Evolutionary conservation across 1,140 invertebrate genomes (phyloP).

Genomic region (Vollenhovia emeryi): DNA sequence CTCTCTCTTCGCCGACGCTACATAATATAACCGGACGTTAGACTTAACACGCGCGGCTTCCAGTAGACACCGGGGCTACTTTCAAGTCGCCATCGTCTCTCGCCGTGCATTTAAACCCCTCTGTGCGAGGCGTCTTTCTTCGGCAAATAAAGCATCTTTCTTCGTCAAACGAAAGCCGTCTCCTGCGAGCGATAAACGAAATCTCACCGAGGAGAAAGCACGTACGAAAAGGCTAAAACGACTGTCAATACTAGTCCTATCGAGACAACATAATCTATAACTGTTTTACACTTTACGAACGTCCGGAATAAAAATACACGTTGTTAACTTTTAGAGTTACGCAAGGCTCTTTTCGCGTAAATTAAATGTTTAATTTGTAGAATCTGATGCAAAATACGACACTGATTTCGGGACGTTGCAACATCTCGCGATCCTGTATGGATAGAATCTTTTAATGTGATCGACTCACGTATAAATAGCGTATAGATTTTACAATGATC

Average conservation of each 20-base stretch:
- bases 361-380: background rate
- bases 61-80: slow-evolving; percentile 36
- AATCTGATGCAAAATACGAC: background rate
- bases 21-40: slow-evolving; percentile 41
- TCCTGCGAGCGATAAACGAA: background rate
- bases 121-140: background rate
- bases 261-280: background rate
- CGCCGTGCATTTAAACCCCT: slow-evolving; percentile 8
- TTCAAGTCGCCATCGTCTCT: slow-evolving; percentile 12
- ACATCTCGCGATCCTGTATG: background rate
- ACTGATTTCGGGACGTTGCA: background rate
- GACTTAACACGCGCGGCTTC: slow-evolving; percentile 13
- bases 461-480: background rate
- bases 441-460: background rate
- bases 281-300: background rate
- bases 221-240: background rate
- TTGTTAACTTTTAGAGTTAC: background rate
- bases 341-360: too few species aligned
- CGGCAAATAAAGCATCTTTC: slow-evolving; percentile 15
- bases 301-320: background rate
- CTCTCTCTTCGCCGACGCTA: background rate
- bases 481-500: background rate
- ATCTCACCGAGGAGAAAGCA: background rate
- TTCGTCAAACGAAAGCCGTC: background rate
- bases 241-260: background rate